These are phyloP conservation scores for Yasuhikotakia modesta DNA, from an alignment of 2,797 vertebrate species.

Conservation along the genomic window DNA sequence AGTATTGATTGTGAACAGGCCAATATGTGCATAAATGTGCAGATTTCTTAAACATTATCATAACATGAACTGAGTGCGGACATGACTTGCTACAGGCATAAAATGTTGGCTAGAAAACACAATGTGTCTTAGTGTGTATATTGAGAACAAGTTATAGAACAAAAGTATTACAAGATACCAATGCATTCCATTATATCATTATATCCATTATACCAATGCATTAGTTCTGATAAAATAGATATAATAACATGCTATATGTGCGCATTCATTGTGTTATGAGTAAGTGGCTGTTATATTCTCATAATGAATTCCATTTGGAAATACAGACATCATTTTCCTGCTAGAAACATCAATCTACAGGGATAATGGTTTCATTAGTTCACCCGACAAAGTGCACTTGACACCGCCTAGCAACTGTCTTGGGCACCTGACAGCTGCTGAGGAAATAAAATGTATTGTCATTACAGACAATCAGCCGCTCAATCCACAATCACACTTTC, in stretches of 20 bases:
- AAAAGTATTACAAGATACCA: not conserved
- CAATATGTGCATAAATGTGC: not conserved
- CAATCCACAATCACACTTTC: conserved; percentile 34
- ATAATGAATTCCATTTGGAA: conserved; percentile 7
- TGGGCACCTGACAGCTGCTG: conserved; percentile 42
- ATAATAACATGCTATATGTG: too few species aligned
- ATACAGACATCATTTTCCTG: not conserved
- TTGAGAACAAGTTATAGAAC: not conserved
- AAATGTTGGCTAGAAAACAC: conserved; percentile 1
- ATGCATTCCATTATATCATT: too few species aligned
- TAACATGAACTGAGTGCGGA: not conserved
- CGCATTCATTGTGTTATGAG: not conserved
- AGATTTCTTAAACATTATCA: conserved; percentile 1
- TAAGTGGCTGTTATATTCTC: not conserved
- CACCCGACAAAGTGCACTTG: conserved; percentile 32
- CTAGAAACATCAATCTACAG: conserved; percentile 33
- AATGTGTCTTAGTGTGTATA: not conserved
- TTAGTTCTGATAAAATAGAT: not conserved
- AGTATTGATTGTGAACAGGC: conserved; percentile 8
- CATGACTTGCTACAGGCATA: not conserved
- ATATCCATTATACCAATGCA: not conserved
- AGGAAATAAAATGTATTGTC: conserved; percentile 48
- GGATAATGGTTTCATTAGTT: conserved; percentile 45
- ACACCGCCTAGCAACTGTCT: conserved; percentile 28
- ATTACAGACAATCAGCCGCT: conserved; percentile 38